Evolutionary conservation across 2,797 vertebrate species (phyloP), one percentile per base, ranked within the genome.

Genomic region (Enteromius unitaeniatus): DNA sequence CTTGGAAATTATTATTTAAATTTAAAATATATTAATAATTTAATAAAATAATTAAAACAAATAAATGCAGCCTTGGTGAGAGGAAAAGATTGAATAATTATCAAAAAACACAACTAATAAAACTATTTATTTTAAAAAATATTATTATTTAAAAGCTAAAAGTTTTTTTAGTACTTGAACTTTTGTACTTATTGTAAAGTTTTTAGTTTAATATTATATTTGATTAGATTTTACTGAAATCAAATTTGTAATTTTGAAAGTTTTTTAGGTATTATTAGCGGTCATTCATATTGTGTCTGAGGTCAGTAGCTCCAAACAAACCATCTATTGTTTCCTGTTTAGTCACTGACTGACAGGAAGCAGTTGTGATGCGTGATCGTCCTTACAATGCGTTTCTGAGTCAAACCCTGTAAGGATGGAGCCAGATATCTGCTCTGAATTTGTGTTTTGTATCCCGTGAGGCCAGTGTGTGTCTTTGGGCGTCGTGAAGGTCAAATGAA

Each of bases 381-480:
- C 51, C 11, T 70, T 21, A 23, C 37, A 79, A 79, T 58, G n/a
- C 3, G 5, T 80, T 70, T 70, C 40, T 60, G 40, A 11, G 78
- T 68, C n/a, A 68, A 67, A 79, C 40, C 34, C 10, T 51, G 47
- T 1, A 1, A 2, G 0, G 5, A 37, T 4, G 2, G 6, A 45
- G 51, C 9, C 65, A 6, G 28, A 70, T 28, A 28, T 70, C 78
- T 80, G 78, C 51, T 80, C n/a, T 58, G 49, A 69, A 3, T 80
- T 21, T 13, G 65, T 6, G 9, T 21, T 55, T 28, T 10, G 14
- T 34, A 2, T 53, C 47, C 0, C n/a, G 5, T 26, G 78, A 55
- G 49, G 47, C 28, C 26, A n/a, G 17, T 53, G 47, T 76, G 21
- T 76, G 21, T 55, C 6, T 17, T 6, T 77, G n/a, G 21, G 14